A percentile compares a stretch with the other conserved stretches of the same genome.
Evolutionary conservation across 2,113 vertebrate species (phyloP).

Genomic region (Apeltes quadracus): DNA sequence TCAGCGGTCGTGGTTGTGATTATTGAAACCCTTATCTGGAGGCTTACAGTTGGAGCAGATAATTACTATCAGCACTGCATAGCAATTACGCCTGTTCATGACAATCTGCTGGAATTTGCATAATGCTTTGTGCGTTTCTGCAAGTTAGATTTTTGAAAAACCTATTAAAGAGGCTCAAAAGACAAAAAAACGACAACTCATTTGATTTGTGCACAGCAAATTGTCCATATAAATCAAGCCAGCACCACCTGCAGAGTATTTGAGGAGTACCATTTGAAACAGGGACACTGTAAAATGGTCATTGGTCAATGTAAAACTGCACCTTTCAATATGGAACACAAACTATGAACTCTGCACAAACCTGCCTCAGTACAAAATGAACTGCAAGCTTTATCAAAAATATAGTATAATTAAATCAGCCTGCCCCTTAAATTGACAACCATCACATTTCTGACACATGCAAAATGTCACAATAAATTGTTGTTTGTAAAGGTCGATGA

Average conservation of each 20-base stretch:
- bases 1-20: not conserved
- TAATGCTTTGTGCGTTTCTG: not conserved
- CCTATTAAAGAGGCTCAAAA: not conserved
- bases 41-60: conserved; percentile 39
- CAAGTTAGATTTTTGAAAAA: not conserved
- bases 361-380: not conserved
- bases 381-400: conserved; percentile 3
- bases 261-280: not conserved
- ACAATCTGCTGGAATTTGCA: not conserved
- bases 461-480: not conserved
- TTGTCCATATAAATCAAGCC: not conserved
- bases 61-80: conserved; percentile 7
- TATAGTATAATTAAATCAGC: not conserved
- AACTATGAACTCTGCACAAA: not conserved
- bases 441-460: not conserved
- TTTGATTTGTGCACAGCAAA: not conserved
- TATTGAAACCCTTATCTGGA: no score
- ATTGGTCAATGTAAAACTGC: not conserved
- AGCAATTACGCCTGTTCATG: conserved; percentile 11
- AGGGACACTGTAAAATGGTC: not conserved
- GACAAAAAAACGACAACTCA: not conserved
- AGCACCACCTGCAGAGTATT: not conserved
- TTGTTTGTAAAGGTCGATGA: not conserved
- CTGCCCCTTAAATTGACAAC: not conserved
- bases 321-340: not conserved